Conservation (phyloP, 1,140 invertebrate species). For the Drosophila takahashii region DNA sequence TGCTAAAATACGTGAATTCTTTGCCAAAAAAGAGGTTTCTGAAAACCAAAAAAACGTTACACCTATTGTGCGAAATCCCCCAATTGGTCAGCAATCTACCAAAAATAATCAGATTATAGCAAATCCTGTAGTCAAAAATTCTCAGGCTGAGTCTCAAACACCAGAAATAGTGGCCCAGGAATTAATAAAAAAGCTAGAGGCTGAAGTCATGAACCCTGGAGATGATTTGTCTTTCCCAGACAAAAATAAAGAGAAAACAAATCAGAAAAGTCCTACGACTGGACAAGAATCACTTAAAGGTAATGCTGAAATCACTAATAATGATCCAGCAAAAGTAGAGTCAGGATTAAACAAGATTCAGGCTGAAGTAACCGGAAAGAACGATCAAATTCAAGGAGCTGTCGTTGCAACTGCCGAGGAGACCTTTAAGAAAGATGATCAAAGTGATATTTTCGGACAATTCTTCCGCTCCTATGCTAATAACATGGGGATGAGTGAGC, state of each 20-base stretch:
- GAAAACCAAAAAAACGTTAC: neutral
- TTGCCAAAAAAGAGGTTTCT: slow-evolving; percentile 3
- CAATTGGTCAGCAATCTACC: too few species aligned
- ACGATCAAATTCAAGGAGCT: neutral
- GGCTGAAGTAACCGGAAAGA: neutral
- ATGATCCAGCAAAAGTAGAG: neutral
- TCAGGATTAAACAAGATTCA: neutral
- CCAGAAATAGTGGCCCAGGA: neutral
- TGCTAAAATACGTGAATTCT: slow-evolving; percentile 27
- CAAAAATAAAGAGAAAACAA: neutral
- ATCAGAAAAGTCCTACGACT: neutral
- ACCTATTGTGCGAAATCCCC: neutral
- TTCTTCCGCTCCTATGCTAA: neutral
- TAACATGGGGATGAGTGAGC: neutral
- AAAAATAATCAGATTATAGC: neutral
- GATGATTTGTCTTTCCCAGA: neutral
- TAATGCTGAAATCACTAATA: neutral
- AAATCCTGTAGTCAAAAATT: neutral
- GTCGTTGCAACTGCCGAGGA: neutral
- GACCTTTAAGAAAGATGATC: neutral
- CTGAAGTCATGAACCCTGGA: neutral
- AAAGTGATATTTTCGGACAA: neutral
- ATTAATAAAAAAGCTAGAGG: neutral
- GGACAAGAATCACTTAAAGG: neutral
- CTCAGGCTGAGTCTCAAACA: neutral